A percentile compares a stretch with the other conserved stretches of the same genome.
Conservation (phyloP, 2,113 vertebrate genomes). For the Ochotona princeps region DNA sequence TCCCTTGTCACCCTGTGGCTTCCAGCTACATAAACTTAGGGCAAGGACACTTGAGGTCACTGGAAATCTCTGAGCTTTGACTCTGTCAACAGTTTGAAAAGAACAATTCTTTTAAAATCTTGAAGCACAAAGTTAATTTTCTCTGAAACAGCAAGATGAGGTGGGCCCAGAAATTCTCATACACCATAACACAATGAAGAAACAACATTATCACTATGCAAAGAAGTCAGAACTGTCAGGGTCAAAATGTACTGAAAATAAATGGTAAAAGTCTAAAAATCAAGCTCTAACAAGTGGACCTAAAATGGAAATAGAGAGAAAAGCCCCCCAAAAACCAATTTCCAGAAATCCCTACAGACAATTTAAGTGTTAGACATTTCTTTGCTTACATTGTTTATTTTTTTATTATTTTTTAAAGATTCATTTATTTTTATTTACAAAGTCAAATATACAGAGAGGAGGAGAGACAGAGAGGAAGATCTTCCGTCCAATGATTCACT, state of each 20-base stretch:
- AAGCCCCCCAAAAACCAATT: neutral
- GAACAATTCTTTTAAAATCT: neutral
- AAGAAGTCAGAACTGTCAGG: slow-evolving; percentile 64
- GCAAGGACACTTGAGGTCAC: neutral
- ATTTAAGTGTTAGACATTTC: neutral
- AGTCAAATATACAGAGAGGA: too few relatives aligned
- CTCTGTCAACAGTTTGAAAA: neutral
- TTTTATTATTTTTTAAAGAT: too few relatives aligned
- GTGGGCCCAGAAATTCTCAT: slow-evolving; percentile 26
- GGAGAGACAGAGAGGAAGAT: too few relatives aligned
- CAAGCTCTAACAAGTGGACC: slow-evolving; percentile 22
- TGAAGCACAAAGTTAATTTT: slow-evolving; percentile 71
- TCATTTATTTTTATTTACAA: too few relatives aligned
- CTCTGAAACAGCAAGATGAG: slow-evolving; percentile 49
- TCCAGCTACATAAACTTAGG: neutral
- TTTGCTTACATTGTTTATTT: too few relatives aligned
- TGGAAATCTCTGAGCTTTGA: slow-evolving; percentile 38
- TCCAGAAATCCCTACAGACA: neutral
- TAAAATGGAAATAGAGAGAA: slow-evolving; percentile 31
- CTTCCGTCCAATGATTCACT: too few relatives aligned
- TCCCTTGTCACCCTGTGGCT: neutral
- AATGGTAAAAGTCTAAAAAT: slow-evolving; percentile 41
- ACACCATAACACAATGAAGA: slow-evolving; percentile 60
- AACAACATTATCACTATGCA: slow-evolving; percentile 53
- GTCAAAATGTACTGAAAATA: slow-evolving; percentile 41